Evolutionary conservation across 2,113 vertebrate genomes (phyloP).

Genomic region (Pangasianodon hypophthalmus): DNA sequence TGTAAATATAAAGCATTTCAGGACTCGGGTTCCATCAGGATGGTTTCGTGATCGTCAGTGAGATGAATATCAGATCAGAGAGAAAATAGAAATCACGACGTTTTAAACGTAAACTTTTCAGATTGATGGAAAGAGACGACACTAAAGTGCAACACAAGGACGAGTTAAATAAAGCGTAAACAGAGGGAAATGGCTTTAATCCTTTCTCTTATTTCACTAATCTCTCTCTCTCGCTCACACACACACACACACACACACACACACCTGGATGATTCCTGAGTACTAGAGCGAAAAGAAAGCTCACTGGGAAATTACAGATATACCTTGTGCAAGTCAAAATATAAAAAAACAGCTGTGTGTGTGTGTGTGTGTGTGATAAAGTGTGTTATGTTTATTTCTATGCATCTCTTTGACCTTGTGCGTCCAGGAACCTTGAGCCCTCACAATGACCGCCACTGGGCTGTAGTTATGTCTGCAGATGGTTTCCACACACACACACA

Average conservation of each 20-base stretch:
- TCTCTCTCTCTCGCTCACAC: neutral
- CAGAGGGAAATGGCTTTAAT: neutral
- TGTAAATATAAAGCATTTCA: neutral
- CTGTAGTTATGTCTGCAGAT: conserved; percentile 34
- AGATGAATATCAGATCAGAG: neutral
- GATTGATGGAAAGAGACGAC: neutral
- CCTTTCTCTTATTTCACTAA: neutral
- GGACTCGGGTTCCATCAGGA: neutral
- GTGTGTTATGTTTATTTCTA: neutral
- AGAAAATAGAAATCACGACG: neutral
- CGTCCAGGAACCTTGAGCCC: conserved; percentile 19
- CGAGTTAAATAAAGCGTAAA: neutral
- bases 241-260: neutral
- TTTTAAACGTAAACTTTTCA: neutral
- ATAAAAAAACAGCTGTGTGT: neutral
- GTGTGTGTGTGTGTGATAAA: neutral
- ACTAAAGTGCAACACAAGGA: too few species aligned
- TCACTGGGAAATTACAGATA: conserved; percentile 7
- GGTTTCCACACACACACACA: conserved; percentile 48
- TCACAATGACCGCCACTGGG: conserved; percentile 16
- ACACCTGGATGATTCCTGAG: neutral
- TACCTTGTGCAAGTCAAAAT: neutral
- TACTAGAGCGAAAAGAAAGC: neutral
- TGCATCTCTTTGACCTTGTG: conserved; percentile 24
- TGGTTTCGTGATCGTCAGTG: neutral